Evolutionary conservation across 2,113 vertebrate species (phyloP).

Genomic region (Talpa occidentalis): DNA sequence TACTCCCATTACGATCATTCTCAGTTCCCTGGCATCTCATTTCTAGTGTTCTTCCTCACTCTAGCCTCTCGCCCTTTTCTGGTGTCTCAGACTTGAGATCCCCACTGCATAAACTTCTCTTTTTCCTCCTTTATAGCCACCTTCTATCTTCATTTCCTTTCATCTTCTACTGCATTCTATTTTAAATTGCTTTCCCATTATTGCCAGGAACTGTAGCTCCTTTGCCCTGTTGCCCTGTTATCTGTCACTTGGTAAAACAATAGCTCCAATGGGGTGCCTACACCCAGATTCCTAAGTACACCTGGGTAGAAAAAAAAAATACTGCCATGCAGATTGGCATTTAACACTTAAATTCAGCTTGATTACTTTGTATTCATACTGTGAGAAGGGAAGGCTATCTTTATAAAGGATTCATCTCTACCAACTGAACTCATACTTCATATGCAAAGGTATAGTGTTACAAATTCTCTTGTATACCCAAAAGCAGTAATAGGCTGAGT

Average conservation of each 20-base stretch:
- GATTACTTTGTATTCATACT: neutral
- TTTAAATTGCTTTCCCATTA: conserved; percentile 4
- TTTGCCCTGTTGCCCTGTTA: neutral
- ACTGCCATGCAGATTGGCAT: neutral
- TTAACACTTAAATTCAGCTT: neutral
- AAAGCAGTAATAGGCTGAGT: conserved; percentile 20
- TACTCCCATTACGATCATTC: neutral
- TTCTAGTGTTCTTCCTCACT: neutral
- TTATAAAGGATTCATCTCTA: neutral
- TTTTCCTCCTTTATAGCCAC: neutral
- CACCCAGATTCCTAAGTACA: neutral
- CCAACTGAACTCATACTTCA: neutral
- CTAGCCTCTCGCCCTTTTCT: neutral
- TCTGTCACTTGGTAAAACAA: conserved; percentile 26
- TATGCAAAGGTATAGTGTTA: neutral
- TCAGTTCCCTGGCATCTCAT: conserved; percentile 2
- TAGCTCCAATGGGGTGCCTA: neutral
- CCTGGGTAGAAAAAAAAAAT: neutral
- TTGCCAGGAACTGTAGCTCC: conserved; percentile 26
- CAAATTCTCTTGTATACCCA: neutral
- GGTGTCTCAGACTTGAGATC: neutral
- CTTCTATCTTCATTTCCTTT: conserved; percentile 25
- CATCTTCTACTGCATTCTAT: conserved; percentile 36
- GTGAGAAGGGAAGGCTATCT: neutral
- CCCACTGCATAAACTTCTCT: neutral